phyloP scores from a whole-genome alignment of 2,113 vertebrate genomes.

The Tragelaphus strepsiceros region DNA sequence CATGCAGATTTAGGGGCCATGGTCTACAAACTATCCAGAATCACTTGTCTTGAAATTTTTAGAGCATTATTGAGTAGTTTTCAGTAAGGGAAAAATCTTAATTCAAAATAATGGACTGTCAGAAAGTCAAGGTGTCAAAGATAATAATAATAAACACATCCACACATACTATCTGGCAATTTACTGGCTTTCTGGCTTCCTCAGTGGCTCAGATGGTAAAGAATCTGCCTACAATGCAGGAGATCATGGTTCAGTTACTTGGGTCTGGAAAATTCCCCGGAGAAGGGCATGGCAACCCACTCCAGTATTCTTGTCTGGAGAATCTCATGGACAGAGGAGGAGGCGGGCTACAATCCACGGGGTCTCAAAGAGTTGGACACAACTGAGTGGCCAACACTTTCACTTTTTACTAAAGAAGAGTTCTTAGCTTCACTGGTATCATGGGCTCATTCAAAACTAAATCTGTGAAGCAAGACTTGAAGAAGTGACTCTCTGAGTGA shows the following conservation, averaged over 20 bases:
- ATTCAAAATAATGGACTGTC: background rate
- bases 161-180: background rate
- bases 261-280: background rate
- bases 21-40: background rate
- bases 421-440: background rate
- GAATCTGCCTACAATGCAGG: background rate
- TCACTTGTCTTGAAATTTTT: background rate
- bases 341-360: background rate
- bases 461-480: background rate
- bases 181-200: background rate
- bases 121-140: background rate
- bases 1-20: background rate
- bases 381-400: accelerated
- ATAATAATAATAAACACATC: background rate
- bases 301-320: background rate
- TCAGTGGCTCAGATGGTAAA: background rate
- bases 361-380: background rate
- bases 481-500: background rate
- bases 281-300: background rate
- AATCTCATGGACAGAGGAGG: background rate
- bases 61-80: background rate
- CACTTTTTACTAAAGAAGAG: background rate
- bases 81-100: background rate
- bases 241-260: background rate
- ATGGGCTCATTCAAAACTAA: background rate